Conservation (phyloP, 2,113 vertebrate genomes). For the Zootoca vivipara region DNA sequence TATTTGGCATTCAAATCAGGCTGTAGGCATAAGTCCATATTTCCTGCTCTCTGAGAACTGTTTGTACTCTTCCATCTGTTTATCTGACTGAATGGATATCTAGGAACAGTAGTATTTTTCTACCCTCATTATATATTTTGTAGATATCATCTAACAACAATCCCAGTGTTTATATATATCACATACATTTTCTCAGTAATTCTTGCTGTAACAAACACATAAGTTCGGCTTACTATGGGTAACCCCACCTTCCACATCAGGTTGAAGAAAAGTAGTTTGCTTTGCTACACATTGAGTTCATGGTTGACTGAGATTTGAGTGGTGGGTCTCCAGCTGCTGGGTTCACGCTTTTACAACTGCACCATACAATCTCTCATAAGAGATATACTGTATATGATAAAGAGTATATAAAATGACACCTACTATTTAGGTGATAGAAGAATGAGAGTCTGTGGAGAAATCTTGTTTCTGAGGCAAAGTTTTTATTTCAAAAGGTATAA, state of each 20-base stretch:
- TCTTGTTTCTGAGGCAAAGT: too few relatives aligned
- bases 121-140: slow-evolving; percentile 35
- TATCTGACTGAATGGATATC: slow-evolving; percentile 54
- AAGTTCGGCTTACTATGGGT: not conserved
- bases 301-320: not conserved
- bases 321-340: not conserved
- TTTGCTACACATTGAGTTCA: not conserved
- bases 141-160: slow-evolving; percentile 8
- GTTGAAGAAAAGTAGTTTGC: not conserved
- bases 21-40: slow-evolving; percentile 57
- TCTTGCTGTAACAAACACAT: not conserved
- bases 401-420: slow-evolving; percentile 8
- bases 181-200: not conserved
- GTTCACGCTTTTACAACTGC: not conserved
- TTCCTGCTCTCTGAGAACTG: slow-evolving; percentile 54
- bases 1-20: slow-evolving; percentile 40
- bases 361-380: not conserved
- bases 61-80: slow-evolving; percentile 70
- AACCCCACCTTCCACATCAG: not conserved
- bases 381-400: not conserved
- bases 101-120: slow-evolving; percentile 49
- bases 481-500: too few relatives aligned
- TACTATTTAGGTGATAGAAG: slow-evolving; percentile 26
- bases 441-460: not conserved
- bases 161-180: not conserved